Conservation (phyloP, 2,113 vertebrate genomes). For the Lutjanus erythropterus region DNA sequence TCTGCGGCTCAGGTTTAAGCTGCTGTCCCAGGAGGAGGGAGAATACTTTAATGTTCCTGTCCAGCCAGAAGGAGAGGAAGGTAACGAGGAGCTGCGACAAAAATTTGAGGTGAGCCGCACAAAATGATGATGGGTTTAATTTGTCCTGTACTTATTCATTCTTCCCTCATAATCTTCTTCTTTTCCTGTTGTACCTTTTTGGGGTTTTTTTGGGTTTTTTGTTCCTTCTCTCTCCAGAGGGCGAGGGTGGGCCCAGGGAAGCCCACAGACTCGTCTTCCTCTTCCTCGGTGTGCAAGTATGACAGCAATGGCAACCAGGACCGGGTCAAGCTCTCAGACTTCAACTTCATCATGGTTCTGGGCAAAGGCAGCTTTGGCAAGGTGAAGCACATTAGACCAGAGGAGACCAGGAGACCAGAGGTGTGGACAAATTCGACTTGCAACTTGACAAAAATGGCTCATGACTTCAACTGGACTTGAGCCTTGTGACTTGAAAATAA, state of each 20-base stretch:
- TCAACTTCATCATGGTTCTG: constrained; percentile 98
- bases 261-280: constrained; percentile 88
- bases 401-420: too few species aligned
- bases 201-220: too few species aligned
- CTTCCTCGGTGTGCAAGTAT: constrained; percentile 87
- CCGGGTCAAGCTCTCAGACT: constrained; percentile 94
- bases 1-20: constrained; percentile 89
- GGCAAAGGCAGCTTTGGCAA: constrained; percentile 99
- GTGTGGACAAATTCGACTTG: too few species aligned
- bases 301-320: constrained; percentile 97
- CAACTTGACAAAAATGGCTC: too few species aligned
- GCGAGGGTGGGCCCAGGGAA: constrained; percentile 93
- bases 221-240: constrained; percentile 83
- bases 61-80: constrained; percentile 93
- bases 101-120: constrained; percentile 91
- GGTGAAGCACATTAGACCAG: constrained; percentile 80
- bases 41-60: constrained; percentile 98
- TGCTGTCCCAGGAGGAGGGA: constrained; percentile 97
- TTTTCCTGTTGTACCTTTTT: neutral
- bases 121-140: neutral
- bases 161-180: neutral
- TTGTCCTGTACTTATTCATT: neutral
- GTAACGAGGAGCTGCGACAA: constrained; percentile 93
- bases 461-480: too few species aligned
- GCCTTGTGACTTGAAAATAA: too few species aligned